Conservation (phyloP, 2,797 vertebrate genomes). For the Pseudochirops cupreus region DNA sequence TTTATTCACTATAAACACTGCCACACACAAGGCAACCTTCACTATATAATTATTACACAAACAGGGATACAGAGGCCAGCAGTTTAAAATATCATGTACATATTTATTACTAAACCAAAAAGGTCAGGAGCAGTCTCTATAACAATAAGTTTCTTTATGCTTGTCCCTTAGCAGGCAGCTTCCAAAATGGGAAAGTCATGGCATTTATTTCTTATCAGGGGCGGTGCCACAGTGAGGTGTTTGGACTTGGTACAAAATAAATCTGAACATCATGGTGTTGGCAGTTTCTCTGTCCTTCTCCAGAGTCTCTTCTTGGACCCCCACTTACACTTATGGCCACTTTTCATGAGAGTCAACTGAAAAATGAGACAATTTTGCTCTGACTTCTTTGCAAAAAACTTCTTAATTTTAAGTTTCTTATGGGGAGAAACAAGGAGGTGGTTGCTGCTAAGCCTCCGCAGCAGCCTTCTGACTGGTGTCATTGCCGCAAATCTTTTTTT, state of each 20-base stretch:
- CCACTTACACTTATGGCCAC: not conserved
- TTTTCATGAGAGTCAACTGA: not conserved
- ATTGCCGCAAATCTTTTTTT: not conserved
- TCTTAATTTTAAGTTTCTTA: not conserved
- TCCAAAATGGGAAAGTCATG: not conserved
- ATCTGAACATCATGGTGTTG: not conserved
- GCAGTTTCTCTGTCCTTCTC: not conserved
- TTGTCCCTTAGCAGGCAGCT: not conserved
- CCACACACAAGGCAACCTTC: not conserved
- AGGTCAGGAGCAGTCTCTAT: not conserved
- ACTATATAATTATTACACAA: not conserved
- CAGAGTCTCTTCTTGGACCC: not conserved
- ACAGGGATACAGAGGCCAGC: not conserved
- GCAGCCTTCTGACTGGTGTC: not conserved
- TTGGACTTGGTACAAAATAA: not conserved
- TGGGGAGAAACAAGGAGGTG: not conserved
- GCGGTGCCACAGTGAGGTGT: not conserved
- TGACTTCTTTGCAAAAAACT: not conserved
- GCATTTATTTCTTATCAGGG: not conserved
- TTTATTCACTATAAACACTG: not conserved
- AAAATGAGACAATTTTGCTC: not conserved
- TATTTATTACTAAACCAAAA: not conserved
- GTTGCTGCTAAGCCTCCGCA: not conserved
- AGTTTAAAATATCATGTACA: not conserved
- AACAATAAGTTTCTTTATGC: not conserved